Conservation (phyloP, 2,113 vertebrate genomes). For the Zosterops borbonicus region DNA sequence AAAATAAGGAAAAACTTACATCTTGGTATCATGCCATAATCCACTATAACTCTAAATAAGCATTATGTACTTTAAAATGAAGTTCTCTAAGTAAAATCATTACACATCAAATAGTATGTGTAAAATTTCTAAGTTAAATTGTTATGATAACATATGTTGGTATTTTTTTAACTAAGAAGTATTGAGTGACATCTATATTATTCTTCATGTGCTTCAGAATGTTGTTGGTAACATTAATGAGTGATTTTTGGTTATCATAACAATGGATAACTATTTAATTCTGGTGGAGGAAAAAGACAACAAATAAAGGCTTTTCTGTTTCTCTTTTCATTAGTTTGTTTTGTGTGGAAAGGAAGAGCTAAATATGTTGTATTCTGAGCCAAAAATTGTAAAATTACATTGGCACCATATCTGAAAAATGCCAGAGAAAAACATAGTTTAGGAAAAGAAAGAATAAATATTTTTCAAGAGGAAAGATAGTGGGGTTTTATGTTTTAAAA, state of each 20-base stretch:
- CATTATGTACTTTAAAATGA: neutral
- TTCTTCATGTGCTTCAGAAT: neutral
- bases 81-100: neutral
- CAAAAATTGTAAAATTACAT: conserved; percentile 60
- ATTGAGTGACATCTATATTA: neutral
- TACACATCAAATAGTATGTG: neutral
- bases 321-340: conserved; percentile 43
- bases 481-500: conserved; percentile 14
- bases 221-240: neutral
- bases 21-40: neutral
- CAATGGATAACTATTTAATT: conserved; percentile 14
- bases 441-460: conserved; percentile 44
- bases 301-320: conserved; percentile 11
- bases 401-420: conserved; percentile 51
- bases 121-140: neutral
- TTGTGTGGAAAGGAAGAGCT: conserved; percentile 39
- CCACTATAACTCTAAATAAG: neutral
- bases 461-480: conserved; percentile 26
- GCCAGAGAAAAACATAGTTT: conserved; percentile 41
- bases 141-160: neutral
- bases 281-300: neutral
- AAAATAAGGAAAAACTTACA: neutral
- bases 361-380: conserved; percentile 8
- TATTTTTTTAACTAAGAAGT: neutral
- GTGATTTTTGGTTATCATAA: conserved; percentile 12